Conservation (phyloP, 2,888 invertebrate genomes). For the Melipona bicolor region DNA sequence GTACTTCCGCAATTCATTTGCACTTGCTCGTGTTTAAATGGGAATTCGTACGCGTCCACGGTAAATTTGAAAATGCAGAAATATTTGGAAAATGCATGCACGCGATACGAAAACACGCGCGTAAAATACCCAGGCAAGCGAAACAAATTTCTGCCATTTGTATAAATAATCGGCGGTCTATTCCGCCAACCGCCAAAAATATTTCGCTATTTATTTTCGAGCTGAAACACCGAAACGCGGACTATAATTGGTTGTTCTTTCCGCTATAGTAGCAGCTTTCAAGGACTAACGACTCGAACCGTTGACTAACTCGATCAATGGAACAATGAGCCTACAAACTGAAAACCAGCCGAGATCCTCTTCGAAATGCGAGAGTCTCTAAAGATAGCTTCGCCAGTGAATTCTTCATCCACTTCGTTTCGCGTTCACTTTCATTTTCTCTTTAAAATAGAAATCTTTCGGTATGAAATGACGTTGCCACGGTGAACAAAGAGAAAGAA, state of each 20-base stretch:
- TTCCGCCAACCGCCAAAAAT: background rate
- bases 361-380: background rate
- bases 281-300: background rate
- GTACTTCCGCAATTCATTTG: no score
- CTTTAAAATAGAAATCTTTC: background rate
- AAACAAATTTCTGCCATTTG: no score
- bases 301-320: background rate
- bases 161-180: no score
- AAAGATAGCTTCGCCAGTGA: background rate
- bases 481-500: background rate
- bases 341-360: background rate
- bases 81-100: no score
- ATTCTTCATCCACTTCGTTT: background rate
- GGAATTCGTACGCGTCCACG: no score
- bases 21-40: no score
- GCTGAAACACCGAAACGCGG: background rate
- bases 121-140: no score
- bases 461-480: no score
- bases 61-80: no score
- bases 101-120: no score
- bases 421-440: background rate
- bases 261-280: background rate
- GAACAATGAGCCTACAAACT: background rate
- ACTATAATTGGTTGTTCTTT: background rate
- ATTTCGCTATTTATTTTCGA: background rate